These are phyloP conservation scores for Alsophila aescularia DNA, from an alignment of 2,888 invertebrate species.

Conservation along the genomic window DNA sequence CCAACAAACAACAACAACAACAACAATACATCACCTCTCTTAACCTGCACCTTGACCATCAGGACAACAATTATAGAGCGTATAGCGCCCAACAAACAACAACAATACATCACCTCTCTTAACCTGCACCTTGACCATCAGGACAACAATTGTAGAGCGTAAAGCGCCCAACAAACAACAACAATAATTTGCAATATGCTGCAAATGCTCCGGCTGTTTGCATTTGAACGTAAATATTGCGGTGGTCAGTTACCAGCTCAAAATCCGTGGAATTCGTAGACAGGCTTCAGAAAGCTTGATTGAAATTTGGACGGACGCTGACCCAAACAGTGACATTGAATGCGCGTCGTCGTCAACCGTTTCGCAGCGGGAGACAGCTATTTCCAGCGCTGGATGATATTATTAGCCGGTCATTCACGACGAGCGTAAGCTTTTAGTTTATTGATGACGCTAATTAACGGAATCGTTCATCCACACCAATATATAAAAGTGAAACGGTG, in stretches of 20 bases:
- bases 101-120: too few species aligned
- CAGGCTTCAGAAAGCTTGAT: not conserved
- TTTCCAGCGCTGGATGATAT: slow-evolving; percentile 5
- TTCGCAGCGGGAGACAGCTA: slow-evolving; percentile 11
- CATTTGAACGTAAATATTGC: not conserved
- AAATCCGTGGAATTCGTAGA: not conserved
- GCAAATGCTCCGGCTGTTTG: not conserved
- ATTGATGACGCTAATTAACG: not conserved
- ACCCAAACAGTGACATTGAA: slow-evolving; percentile 7
- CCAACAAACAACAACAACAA: too few species aligned
- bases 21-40: too few species aligned
- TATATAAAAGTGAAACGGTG: too few species aligned
- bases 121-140: too few species aligned
- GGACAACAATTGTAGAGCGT: too few species aligned
- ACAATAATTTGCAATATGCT: not conserved
- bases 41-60: too few species aligned
- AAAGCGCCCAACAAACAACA: too few species aligned
- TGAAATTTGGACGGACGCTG: not conserved
- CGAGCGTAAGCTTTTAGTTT: not conserved
- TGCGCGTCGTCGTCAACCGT: not conserved
- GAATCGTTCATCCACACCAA: not conserved
- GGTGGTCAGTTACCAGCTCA: not conserved
- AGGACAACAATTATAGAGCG: too few species aligned
- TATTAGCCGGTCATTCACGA: slow-evolving; percentile 1
- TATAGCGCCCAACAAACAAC: too few species aligned